phyloP scores from a whole-genome alignment of 2,888 invertebrate species.

The Caenorhabditis angaria region DNA sequence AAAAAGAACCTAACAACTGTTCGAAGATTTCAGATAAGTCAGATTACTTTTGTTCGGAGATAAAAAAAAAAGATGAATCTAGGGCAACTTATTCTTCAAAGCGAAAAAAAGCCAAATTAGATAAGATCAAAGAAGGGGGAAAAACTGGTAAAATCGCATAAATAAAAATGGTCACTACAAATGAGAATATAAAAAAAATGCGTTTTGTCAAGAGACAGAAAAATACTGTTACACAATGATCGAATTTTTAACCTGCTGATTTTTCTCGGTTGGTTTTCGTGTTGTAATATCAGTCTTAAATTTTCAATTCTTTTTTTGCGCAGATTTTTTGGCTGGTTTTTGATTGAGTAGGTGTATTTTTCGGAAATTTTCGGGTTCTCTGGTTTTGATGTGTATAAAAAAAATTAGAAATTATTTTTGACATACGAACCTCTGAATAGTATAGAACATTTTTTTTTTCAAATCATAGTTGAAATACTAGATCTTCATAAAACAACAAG shows the following conservation, averaged over 20 bases:
- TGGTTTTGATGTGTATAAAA: too few species aligned
- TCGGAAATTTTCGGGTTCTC: too few species aligned
- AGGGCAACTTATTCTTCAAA: neutral
- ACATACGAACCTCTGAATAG: too few species aligned
- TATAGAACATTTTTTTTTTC: too few species aligned
- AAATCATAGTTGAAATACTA: too few species aligned
- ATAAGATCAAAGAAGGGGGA: slow-evolving; percentile 1
- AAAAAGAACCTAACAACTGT: neutral
- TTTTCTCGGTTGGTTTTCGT: slow-evolving; percentile 2
- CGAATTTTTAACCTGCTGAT: neutral
- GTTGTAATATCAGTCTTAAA: neutral
- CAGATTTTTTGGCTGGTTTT: too few species aligned
- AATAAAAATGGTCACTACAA: slow-evolving; percentile 4
- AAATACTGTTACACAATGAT: neutral
- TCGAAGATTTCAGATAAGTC: neutral
- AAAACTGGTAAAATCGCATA: slow-evolving; percentile 2
- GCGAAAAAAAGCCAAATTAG: neutral
- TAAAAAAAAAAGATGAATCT: neutral
- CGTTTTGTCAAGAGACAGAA: neutral
- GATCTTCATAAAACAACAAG: too few species aligned
- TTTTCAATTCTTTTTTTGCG: too few species aligned
- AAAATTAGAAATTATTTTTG: too few species aligned
- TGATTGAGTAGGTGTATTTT: too few species aligned
- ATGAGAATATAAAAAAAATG: neutral
- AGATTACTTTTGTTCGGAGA: neutral